Base-by-base conservation (phyloP, 2,888 invertebrate species). In the Alcis repandata region DNA sequence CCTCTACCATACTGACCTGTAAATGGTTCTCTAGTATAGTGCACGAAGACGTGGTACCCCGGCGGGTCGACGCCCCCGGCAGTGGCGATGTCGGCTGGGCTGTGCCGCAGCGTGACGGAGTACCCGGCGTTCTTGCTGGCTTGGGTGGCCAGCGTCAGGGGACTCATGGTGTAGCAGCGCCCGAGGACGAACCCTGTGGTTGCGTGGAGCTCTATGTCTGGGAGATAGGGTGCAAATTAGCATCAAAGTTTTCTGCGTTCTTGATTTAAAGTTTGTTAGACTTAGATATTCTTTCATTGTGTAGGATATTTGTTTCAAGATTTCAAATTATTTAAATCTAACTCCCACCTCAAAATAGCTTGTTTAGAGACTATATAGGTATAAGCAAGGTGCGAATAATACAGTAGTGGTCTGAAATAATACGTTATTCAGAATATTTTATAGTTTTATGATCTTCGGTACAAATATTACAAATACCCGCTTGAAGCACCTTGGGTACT, bases 11-110 rank as follows among this genome's bases (percentile, higher is more conserved):
- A 43, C 69, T 38, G 63, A 95, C 95, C 95, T 67, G 95, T 95
- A 70, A 94, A 95, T 0, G 94, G 94, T 60, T 95, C 95, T 13
- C 86, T 88, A 0, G 86, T 79, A 69, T 95, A 95, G 76, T 96
- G 95, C 13, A 96, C 90, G 56, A 89, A 95, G 0, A 95, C 84
- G 64, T 95, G 94, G 85, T 95, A 95, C 9, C 95, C 96, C 0
- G 94, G 94, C 0, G 89, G 89, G 19, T 72, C 48, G 11, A 80
- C 64, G 53, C 88, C 84, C 48, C 78, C 78, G 10, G 80, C 79
- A 3, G 78, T 83, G 0, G 80, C 84, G 0, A 91, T 72, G 41
- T 91, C 91, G 1, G 77, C 73, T 0, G 86, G 73, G 20, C 87
- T 89, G 76, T 96, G 95, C 32, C 88, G 89, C 52, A 96, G 80